Evolutionary conservation across 2,888 invertebrate genomes (phyloP), one percentile per base, ranked within the genome.

Genomic region (Ypsolopha scabrella): DNA sequence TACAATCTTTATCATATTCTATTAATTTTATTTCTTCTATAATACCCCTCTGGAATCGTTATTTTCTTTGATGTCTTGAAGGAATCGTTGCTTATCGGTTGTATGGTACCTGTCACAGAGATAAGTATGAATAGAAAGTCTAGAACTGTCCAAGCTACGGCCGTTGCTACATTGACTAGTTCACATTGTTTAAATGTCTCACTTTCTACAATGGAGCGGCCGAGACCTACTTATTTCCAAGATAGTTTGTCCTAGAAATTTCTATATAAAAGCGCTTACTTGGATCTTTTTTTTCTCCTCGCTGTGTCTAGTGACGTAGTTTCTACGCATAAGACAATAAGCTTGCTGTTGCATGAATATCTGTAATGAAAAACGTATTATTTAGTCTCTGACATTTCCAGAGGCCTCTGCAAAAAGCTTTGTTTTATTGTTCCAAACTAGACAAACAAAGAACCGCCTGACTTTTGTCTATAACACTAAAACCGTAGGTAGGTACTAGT

Each of bases 261-360:
- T 46, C 34, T 9, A 34, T 46, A 37, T 43, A 75, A 24, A 24
- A 24, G 24, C 24, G 24, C 82, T 76, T 69, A 86, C 85, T 77
- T 80, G 37, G 82, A 81, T 72, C 83, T 75, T 74, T 76, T 90
- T 88, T 85, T 89, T 89, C 83, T 87, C 71, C 83, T 78, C 56
- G 88, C 88, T 57, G 88, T 86, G 60, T 88, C 87, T 57, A 88
- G 87, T 45, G 90, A 89, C 50, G 93, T 90, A 39, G 93, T 94
- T 87, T 98, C 97, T 62, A 98, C 92, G 79, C 98, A 98, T 44
- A 98, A 89, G 53, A 98, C 91, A 66, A 96, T 93, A 69, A 97
- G 91, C 71, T 91, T 91, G 76, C 94, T 94, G 82, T 94, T 94
- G 87, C 98, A 98, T 46, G 94, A 90, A 70, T 91, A 92, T 58